These are phyloP conservation scores for Diplolepis rosae DNA, from an alignment of 2,888 invertebrate species.

Conservation along the genomic window DNA sequence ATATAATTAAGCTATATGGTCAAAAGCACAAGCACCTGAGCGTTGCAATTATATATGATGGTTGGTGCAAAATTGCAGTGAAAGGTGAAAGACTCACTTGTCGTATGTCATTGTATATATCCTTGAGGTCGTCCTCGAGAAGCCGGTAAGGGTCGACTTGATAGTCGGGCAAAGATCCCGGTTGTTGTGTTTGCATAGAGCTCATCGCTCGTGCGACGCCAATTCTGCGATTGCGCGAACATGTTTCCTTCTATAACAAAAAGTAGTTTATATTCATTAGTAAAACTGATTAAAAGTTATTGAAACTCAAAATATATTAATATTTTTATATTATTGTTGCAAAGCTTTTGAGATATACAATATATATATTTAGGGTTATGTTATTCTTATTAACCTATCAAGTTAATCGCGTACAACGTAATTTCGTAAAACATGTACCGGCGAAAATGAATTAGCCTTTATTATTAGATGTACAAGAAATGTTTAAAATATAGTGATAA, in stretches of 20 bases:
- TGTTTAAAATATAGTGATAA: no score
- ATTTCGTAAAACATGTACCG: no score
- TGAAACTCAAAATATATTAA: no score
- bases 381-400: no score
- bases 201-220: slow-evolving; percentile 76
- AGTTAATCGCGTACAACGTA: no score
- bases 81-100: slow-evolving; percentile 76
- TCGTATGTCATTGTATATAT: slow-evolving; percentile 90
- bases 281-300: background rate
- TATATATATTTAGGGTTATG: no score
- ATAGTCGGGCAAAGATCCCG: slow-evolving; percentile 86
- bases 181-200: slow-evolving; percentile 86
- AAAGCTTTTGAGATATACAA: no score
- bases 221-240: slow-evolving; percentile 56
- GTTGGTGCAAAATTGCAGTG: slow-evolving; percentile 30
- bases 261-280: slow-evolving; percentile 12
- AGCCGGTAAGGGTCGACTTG: slow-evolving; percentile 90
- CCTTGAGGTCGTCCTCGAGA: slow-evolving; percentile 89
- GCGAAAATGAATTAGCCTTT: no score
- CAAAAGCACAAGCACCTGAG: background rate
- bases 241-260: slow-evolving; percentile 56
- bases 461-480: no score
- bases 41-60: no score
- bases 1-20: background rate
- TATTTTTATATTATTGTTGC: no score